A percentile compares a stretch with the other conserved stretches of the same genome.
Conservation (phyloP, 2,797 vertebrate genomes). For the Sebastolobus alascanus region DNA sequence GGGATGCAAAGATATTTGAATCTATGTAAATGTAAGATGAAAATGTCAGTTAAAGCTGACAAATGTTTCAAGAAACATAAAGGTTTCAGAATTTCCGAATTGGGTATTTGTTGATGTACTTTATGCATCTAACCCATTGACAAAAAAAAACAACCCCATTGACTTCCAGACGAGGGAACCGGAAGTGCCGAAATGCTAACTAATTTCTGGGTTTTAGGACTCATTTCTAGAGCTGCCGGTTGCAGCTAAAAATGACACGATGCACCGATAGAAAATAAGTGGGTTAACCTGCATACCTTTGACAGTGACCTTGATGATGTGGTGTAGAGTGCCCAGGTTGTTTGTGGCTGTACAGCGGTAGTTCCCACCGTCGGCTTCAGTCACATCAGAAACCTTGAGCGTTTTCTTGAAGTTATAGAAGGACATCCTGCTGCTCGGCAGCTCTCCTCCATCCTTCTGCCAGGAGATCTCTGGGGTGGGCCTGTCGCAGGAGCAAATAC, state of each 20-base stretch:
- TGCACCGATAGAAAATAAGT: accelerated
- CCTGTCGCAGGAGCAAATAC: constrained; percentile 73
- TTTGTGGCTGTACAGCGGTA: constrained; percentile 93
- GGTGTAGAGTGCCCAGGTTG: constrained; percentile 85
- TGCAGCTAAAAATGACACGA: not conserved
- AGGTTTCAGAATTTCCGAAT: too few relatives aligned
- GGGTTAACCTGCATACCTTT: constrained; percentile 86
- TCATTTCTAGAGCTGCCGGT: too few relatives aligned
- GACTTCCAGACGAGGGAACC: too few relatives aligned
- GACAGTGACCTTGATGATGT: constrained; percentile 92
- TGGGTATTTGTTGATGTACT: too few relatives aligned
- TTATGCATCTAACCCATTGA: too few relatives aligned
- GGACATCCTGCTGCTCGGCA: constrained; percentile 87
- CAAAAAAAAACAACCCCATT: too few relatives aligned
- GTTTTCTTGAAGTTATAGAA: constrained; percentile 93
- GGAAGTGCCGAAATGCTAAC: too few relatives aligned
- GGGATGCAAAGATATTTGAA: not conserved
- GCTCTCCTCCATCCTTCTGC: constrained; percentile 91
- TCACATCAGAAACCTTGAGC: constrained; percentile 91
- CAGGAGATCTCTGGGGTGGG: constrained; percentile 94
- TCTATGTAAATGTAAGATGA: not conserved
- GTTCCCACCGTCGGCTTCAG: constrained; percentile 91
- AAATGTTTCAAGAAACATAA: too few relatives aligned
- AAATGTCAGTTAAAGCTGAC: not conserved
- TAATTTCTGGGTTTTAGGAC: too few relatives aligned